Evolutionary conservation across 2,113 vertebrate genomes (phyloP), one percentile per base, ranked within the genome.

Genomic region (Megaptera novaeangliae): DNA sequence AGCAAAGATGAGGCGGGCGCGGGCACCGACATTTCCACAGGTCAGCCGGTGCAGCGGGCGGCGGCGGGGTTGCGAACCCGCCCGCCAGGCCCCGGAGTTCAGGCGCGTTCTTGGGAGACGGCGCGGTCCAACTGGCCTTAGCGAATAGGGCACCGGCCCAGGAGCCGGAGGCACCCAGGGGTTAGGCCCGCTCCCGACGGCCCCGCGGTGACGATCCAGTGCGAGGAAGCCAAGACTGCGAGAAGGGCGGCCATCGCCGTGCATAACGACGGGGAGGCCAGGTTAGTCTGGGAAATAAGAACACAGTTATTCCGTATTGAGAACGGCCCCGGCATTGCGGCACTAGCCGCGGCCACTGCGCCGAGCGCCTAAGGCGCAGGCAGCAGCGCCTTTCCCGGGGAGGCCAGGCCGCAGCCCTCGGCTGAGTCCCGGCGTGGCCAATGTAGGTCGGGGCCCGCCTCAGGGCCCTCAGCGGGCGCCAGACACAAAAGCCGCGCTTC

Each of bases 241-340:
- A 55, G 74, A 87, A 88, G 41, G 66, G 68, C 23, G 49, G 77
- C 97, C 92, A 29, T 44, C 66, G 23, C 85, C 71, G 55, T 61
- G 55, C 41, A 1, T 12, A 31, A 63, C 11, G 71, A 61, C 87
- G 55, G 89, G 80, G 34, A 92, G 61, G 78, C 92, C 86, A 75
- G 92, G 96, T 95, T 74, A 91, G 92, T 97, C 94, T 80, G 86
- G 78, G 89, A 86, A 96, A 77, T 71, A 83, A 97, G 57, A 94
- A 61, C 57, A 69, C 49, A 18, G 34, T 92, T 64, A 90, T 23
- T 83, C 49, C 11, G 55, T 12, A 15, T 63, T 18, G 88, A 91
- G 49, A 34, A 64, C 17, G 57, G 39, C 31, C 31, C 34, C 5
- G 66, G 64, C 52, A 52, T 83, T 25, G 27, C 61, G 23, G 8